Conservation (phyloP, 2,888 invertebrate genomes). For the Apamea monoglypha region DNA sequence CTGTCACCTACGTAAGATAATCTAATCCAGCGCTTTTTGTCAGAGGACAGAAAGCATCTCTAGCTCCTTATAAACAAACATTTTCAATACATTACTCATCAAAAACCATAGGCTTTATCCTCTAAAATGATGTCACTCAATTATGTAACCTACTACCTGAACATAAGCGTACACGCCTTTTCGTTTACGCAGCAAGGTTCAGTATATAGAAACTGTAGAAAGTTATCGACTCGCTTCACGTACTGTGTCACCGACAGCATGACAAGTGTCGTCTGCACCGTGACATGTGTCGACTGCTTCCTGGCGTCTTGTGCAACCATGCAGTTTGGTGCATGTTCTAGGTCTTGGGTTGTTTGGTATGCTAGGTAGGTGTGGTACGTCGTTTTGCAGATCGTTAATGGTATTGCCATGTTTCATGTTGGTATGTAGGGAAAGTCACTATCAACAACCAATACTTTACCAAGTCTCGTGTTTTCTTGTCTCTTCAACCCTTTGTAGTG, state of each 20-base stretch:
- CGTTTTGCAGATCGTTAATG: constrained; percentile 18
- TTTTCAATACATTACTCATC: background rate
- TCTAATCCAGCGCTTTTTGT: background rate
- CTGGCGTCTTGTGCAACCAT: constrained; percentile 32
- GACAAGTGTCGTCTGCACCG: constrained; percentile 39
- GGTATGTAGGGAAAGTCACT: constrained; percentile 9
- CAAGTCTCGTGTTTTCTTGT: background rate
- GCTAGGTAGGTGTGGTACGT: background rate
- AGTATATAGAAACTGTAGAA: constrained; percentile 63
- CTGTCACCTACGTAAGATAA: too few species aligned
- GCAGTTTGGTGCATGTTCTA: constrained; percentile 39
- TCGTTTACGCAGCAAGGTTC: constrained; percentile 38
- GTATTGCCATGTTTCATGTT: constrained; percentile 5
- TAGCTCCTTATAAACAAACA: background rate
- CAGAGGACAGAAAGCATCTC: background rate
- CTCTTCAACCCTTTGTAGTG: too few species aligned
- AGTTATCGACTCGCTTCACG: constrained; percentile 62
- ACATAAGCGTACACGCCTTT: constrained; percentile 63
- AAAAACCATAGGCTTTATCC: background rate
- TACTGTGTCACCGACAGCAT: constrained; percentile 44
- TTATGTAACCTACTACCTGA: constrained; percentile 64
- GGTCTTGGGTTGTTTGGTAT: constrained; percentile 20
- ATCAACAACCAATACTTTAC: background rate
- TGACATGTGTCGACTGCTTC: constrained; percentile 46
- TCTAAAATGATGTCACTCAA: constrained; percentile 46